Percentiles rank a stretch among this genome's conserved stretches.
phyloP scores from a whole-genome alignment of 92 coral and sea anemone genomes.

The Siderastrea radians region DNA sequence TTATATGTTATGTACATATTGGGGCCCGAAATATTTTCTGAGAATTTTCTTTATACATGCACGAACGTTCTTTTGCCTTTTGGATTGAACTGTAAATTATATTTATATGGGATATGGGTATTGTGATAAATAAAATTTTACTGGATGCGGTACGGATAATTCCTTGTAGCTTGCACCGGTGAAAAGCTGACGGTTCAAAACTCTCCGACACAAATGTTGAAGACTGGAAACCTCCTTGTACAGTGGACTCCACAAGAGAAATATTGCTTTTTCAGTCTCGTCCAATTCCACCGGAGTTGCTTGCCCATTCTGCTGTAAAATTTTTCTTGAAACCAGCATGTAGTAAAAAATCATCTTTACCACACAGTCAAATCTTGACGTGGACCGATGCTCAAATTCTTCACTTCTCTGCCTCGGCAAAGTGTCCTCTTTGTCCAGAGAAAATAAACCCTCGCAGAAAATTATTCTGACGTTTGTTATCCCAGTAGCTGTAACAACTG shows the following conservation, averaged over 20 bases:
- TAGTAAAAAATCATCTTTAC: slow-evolving; percentile 66
- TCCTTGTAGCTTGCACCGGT: background rate
- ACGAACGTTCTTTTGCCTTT: background rate
- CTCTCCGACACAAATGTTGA: slow-evolving; percentile 65
- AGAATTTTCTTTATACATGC: background rate
- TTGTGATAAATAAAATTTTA: slow-evolving; percentile 46
- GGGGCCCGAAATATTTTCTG: background rate
- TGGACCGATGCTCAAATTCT: background rate
- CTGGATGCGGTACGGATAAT: slow-evolving; percentile 25
- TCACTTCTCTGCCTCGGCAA: background rate
- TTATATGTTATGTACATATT: background rate
- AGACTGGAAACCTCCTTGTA: slow-evolving; percentile 56
- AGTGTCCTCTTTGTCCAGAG: slow-evolving; percentile 44
- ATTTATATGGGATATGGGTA: slow-evolving; percentile 66
- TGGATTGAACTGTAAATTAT: background rate
- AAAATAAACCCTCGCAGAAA: slow-evolving; percentile 52
- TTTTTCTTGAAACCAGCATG: slow-evolving; percentile 45
- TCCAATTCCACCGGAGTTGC: background rate
- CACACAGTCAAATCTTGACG: slow-evolving; percentile 70
- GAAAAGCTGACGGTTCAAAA: slow-evolving; percentile 42
- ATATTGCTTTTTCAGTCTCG: background rate
- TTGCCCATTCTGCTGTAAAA: slow-evolving; percentile 24
- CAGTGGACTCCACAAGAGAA: slow-evolving; percentile 50
- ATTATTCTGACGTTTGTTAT: slow-evolving; percentile 52
- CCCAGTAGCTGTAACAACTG: slow-evolving; percentile 48